phyloP scores from a whole-genome alignment of 2,797 vertebrate genomes.

The Sebastes oblongus region DNA sequence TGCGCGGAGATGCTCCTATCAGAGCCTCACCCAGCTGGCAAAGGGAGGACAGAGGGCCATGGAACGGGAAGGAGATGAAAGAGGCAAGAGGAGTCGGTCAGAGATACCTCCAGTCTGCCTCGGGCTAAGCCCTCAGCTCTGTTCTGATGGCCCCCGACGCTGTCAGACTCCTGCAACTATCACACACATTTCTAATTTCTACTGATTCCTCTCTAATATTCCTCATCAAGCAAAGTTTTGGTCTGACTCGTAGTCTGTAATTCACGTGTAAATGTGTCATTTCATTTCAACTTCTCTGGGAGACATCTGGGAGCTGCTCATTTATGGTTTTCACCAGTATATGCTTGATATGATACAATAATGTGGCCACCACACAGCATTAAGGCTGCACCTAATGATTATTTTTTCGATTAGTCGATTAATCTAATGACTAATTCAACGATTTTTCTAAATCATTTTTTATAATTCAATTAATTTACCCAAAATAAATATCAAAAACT shows the following conservation, averaged over 20 bases:
- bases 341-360: not conserved
- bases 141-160: slow-evolving; percentile 36
- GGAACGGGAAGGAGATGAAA: slow-evolving; percentile 55
- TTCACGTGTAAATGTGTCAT: not conserved
- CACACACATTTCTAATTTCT: slow-evolving; percentile 36
- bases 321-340: not conserved
- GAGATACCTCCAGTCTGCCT: slow-evolving; percentile 57
- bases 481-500: too few relatives aligned
- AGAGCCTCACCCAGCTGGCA: slow-evolving; percentile 30
- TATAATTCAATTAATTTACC: too few relatives aligned
- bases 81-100: slow-evolving; percentile 53
- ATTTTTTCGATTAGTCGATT: too few relatives aligned
- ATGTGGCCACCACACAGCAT: not conserved
- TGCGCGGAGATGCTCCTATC: slow-evolving; percentile 46
- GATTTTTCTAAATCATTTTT: too few relatives aligned
- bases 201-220: slow-evolving; percentile 15
- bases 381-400: fast-evolving
- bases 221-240: slow-evolving; percentile 4
- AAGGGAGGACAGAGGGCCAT: slow-evolving; percentile 36
- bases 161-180: slow-evolving; percentile 32
- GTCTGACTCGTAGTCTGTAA: not conserved
- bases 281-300: not conserved
- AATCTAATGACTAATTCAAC: too few relatives aligned
- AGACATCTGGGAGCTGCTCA: not conserved
- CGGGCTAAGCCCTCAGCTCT: slow-evolving; percentile 54